Conservation (phyloP, 2,113 vertebrate species). For the Toxotes chatareus region DNA sequence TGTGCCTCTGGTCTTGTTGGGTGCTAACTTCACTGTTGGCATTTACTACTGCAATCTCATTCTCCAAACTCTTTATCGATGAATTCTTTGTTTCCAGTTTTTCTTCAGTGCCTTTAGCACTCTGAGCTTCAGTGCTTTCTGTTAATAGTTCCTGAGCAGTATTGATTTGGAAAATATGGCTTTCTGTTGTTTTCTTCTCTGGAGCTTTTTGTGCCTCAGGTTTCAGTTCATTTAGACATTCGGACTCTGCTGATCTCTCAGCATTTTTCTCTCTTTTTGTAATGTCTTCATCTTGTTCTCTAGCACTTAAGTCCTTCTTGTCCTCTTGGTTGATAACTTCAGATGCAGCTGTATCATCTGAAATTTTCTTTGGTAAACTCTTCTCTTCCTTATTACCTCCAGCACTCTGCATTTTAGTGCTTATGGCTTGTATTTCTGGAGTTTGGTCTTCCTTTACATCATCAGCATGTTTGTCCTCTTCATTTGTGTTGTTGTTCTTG, state of each 20-base stretch:
- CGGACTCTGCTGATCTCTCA: not conserved
- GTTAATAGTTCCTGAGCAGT: not conserved
- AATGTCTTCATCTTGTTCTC: not conserved
- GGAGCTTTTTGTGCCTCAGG: not conserved
- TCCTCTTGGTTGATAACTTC: constrained; percentile 12
- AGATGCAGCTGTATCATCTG: not conserved
- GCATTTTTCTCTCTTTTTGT: constrained; percentile 5
- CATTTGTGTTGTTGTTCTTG: not conserved
- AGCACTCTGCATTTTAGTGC: not conserved
- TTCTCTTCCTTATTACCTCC: constrained; percentile 27
- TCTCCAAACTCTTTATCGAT: not conserved
- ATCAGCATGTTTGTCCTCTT: not conserved
- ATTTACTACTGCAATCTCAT: not conserved
- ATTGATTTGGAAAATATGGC: not conserved
- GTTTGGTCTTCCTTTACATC: constrained; percentile 11
- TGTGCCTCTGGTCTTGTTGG: not conserved
- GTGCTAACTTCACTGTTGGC: not conserved
- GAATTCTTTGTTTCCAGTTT: not conserved
- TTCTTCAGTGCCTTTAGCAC: not conserved
- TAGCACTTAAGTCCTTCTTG: not conserved
- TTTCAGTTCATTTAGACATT: constrained; percentile 1
- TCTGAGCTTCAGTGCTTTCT: not conserved
- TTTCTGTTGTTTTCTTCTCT: constrained; percentile 13
- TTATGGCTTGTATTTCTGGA: not conserved
- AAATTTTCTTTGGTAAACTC: not conserved